Base-by-base conservation (phyloP, 2,888 invertebrate genomes). In the Heliconius erato region DNA sequence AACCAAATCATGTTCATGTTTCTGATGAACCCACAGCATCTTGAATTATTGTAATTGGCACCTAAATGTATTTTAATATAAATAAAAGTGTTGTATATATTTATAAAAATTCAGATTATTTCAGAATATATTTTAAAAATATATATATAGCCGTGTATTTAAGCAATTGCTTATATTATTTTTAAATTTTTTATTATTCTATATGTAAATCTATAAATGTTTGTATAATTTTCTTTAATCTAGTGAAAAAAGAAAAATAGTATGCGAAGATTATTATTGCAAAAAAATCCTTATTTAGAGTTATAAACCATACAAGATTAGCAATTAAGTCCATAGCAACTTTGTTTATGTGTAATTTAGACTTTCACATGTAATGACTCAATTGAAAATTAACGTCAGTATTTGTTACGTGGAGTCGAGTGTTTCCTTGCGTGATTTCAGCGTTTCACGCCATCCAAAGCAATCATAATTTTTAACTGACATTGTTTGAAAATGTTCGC, bases 361-460 rank as follows among this genome's bases (percentile, higher is more conserved):
- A 87, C 68, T 86, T 87, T 86, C 84, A 84, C 83, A 81, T 88
- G 82, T 94, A 94, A 95, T 94, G 92, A 92, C 94, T 94, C 94
- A 94, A 95, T 95, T 93, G 92, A 94, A 93, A 94, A 72, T 74
- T 80, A 76, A 72, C 72, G 79, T 81, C 78, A 82, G 79, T 81
- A 67, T 84, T 67, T 74, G 71, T 84, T 79, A 82, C 82, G 54
- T 81, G 35, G 71, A 89, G 92, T 89, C 87, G 92, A 94, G 89
- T 89, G 91, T 86, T 92, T 92, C 90, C 89, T 94, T 90, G 93
- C 94, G 93, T 94, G 95, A 87, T 87, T 88, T 82, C 74, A 71
- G 77, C 59, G 85, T 88, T 91, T 92, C 90, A 92, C 93, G 91
- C 91, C 91, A 81, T 78, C 74, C 69, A 23, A 32, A 68, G 67